phyloP scores from a whole-genome alignment of 2,797 vertebrate genomes.

The Eidolon dupreanum region DNA sequence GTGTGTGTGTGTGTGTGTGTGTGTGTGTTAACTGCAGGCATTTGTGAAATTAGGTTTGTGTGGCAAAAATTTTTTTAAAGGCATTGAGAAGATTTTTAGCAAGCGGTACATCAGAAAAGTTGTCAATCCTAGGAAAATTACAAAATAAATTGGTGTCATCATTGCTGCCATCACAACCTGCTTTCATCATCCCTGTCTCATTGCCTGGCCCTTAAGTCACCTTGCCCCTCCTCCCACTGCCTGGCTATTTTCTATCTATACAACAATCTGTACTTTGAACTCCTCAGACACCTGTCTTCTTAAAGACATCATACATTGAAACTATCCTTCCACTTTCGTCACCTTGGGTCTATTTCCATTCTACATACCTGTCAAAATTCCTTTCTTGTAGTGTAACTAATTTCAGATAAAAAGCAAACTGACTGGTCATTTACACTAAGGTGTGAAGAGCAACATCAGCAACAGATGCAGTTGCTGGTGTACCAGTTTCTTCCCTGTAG shows the following conservation, averaged over 20 bases:
- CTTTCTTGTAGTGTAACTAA: not conserved
- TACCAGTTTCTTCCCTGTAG: not conserved
- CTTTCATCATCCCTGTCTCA: not conserved
- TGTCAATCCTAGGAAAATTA: not conserved
- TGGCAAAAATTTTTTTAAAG: not conserved
- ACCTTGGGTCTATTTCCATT: not conserved
- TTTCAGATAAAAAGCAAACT: not conserved
- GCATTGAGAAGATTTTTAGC: not conserved
- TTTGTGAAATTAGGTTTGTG: not conserved
- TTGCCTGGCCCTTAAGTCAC: not conserved
- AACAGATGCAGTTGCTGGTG: accelerated
- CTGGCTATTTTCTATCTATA: not conserved
- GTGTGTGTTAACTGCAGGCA: not conserved
- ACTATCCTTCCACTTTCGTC: not conserved
- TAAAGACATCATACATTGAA: not conserved
- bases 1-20: not conserved
- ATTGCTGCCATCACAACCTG: not conserved
- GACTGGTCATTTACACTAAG: not conserved
- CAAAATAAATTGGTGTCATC: not conserved
- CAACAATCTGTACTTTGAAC: not conserved
- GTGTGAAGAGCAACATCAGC: not conserved
- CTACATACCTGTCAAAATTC: not conserved
- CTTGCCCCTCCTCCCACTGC: not conserved
- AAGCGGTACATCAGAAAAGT: not conserved
- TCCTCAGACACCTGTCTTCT: not conserved